Evolutionary conservation across 2,888 invertebrate species (phyloP), one percentile per base, ranked within the genome.

Genomic region (Apamea monoglypha): DNA sequence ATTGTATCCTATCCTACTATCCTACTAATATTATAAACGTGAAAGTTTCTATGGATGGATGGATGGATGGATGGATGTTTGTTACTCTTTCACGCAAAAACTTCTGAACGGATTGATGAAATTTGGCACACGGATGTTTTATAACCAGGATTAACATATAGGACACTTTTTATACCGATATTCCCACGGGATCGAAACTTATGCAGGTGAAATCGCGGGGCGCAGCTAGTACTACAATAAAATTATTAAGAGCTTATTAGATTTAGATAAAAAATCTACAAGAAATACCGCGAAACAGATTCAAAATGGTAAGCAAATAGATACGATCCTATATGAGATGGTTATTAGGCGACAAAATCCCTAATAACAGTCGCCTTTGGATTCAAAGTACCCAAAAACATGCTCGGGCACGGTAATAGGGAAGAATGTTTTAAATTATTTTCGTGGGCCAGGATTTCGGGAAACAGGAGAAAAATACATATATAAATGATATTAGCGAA

Each of bases 341-440:
- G 74, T 85, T 82, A 85, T 71, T 78, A 63, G 63, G 73, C 66
- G 78, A 78, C 76, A 77, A 85, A 80, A 85, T 63, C 63, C 78
- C 59, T 71, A 78, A 85, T 74, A 85, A 56, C 18, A 63, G 50
- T 25, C 50, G 29, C 56, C 64, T 73, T 67, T 74, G 72, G 59
- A 74, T 74, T 74, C 69, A 82, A 85, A 74, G 66, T 85, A 44
- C 40, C 77, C 29, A 59, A 64, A 76, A 84, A 74, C 56, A 81
- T 67, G 53, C 53, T 61, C 69, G 64, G 59, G 70, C 32, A 36
- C 32, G 36, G 21, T 76, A 85, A 81, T 73, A 59, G 25, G 69
- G 6, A 53, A 63, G 16, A 82, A 77, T 85, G 70, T 84, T 84
- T 82, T 74, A 74, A 85, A 85, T 82, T 78, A 77, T 85, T 74